A percentile compares a stretch with the other conserved stretches of the same genome.
Evolutionary conservation across 1,140 invertebrate genomes (phyloP).

Genomic region (Drosophila ogumai): DNA sequence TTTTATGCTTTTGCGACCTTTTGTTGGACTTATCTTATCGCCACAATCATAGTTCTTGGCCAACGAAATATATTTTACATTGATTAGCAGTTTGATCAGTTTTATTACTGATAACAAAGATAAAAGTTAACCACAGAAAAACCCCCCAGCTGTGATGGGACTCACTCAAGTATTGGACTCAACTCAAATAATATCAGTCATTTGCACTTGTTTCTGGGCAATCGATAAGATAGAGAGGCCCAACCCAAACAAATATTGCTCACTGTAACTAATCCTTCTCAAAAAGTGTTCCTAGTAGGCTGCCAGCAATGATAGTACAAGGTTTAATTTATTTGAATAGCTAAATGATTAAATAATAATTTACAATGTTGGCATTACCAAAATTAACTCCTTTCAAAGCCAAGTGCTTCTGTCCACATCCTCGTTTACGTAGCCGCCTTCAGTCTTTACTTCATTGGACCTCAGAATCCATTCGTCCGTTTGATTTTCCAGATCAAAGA

Average conservation of each 20-base stretch:
- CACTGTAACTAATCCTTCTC: not conserved
- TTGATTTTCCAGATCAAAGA: conserved; percentile 59
- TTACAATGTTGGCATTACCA: not conserved
- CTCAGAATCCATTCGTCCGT: conserved; percentile 10
- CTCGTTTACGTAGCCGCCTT: conserved; percentile 19
- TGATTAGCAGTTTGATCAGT: not conserved
- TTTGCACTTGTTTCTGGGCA: conserved; percentile 10
- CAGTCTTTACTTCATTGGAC: conserved; percentile 1
- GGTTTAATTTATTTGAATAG: conserved; percentile 2
- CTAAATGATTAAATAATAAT: conserved; percentile 5
- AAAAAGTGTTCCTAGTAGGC: conserved; percentile 34
- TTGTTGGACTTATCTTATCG: conserved; percentile 67
- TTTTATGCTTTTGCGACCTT: conserved; percentile 4
- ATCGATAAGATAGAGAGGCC: conserved; percentile 40
- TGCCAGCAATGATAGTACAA: conserved; percentile 4
- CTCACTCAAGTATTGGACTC: conserved; percentile 7
- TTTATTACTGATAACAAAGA: conserved; percentile 4
- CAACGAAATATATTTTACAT: conserved; percentile 22
- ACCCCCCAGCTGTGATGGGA: not conserved
- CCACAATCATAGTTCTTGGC: conserved; percentile 11
- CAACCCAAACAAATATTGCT: conserved; percentile 7
- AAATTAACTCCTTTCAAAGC: conserved; percentile 23
- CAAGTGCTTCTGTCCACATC: conserved; percentile 48
- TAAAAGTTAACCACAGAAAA: conserved; percentile 11
- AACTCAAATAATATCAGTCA: conserved; percentile 18